Base-by-base conservation (phyloP, 1,140 invertebrate species). In the Dreissena polymorpha region DNA sequence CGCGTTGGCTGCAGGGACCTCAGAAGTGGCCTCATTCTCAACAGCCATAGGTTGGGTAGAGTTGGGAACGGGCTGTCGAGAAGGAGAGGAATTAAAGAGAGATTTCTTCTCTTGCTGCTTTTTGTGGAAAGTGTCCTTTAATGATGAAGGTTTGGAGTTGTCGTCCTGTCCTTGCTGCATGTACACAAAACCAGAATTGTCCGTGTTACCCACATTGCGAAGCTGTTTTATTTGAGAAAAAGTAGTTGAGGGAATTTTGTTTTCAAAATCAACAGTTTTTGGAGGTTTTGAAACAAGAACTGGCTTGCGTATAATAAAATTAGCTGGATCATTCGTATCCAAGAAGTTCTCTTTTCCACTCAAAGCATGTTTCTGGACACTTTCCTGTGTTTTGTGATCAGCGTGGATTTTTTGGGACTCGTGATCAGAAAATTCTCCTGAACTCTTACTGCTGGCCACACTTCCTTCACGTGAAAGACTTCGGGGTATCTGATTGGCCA, bases 41-140 rank as follows among this genome's bases (percentile, higher is more conserved):
- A 21, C 60, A 21, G 84, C 29, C 18, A 63, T 50, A 55, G 14
- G 63, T 49, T 25, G 65, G 14, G 71, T 83, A 74, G 72, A 96
- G 88, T 97, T 95, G 88, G 97, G 96, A 97, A 97, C 97, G n/a
- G 97, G 97, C 16, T 96, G 97, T 0, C 96, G 97, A 90, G 96
- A 96, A 18, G 93, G 91, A 55, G 96, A 92, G 16, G 95, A 93
- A 6, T 95, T 95, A 91, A 96, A 96, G 27, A 95, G 95, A 6
- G 94, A 94, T 86, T 95, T 96, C 91, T 96, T 95, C 60, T 95
- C 95, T 68, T 57, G 51, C 53, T 72, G 81, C 72, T 83, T 83
- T 55, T 79, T 84, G 50, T 77, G 63, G 64, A 63, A 86, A 60
- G 72, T 55, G 49, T 83, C 81, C 63, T 85, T 76, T 14, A 86